A percentile compares a stretch with the other conserved stretches of the same genome.
phyloP scores from a whole-genome alignment of 1,140 invertebrate species.

The Drosophila erecta region DNA sequence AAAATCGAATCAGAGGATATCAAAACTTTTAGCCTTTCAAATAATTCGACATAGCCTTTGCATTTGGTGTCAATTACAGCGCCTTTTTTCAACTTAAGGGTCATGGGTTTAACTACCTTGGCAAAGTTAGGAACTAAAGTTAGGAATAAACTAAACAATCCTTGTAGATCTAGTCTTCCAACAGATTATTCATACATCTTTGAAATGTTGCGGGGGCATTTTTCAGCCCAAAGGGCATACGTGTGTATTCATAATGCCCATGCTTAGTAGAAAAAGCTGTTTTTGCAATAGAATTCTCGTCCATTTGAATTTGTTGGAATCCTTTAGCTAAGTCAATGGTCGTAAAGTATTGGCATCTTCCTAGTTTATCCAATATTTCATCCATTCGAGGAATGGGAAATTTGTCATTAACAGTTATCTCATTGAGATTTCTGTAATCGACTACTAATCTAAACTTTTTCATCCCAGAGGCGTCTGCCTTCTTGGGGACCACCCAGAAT shows the following conservation, averaged over 20 bases:
- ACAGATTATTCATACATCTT: too few species aligned
- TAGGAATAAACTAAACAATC: not conserved
- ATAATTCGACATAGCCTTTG: not conserved
- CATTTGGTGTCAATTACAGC: not conserved
- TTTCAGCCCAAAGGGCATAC: too few species aligned
- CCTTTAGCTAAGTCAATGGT: not conserved
- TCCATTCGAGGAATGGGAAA: not conserved
- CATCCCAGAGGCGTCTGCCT: too few species aligned
- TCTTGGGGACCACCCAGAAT: too few species aligned
- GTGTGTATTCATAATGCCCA: not conserved
- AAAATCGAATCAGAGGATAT: too few species aligned
- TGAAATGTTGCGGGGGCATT: too few species aligned
- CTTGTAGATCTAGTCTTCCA: too few species aligned
- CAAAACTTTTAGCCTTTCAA: not conserved
- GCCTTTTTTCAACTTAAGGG: not conserved
- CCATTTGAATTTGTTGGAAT: not conserved
- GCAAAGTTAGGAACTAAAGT: slow-evolving; percentile 22
- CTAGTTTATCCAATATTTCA: not conserved
- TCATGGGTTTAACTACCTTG: not conserved
- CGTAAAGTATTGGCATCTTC: too few species aligned
- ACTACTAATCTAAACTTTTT: too few species aligned
- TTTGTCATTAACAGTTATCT: slow-evolving; percentile 1
- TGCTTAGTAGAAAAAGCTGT: not conserved
- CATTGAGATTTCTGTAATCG: not conserved
- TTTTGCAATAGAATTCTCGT: not conserved